Conservation (phyloP, 2,888 invertebrate species). For the Tiphia femorata region DNA sequence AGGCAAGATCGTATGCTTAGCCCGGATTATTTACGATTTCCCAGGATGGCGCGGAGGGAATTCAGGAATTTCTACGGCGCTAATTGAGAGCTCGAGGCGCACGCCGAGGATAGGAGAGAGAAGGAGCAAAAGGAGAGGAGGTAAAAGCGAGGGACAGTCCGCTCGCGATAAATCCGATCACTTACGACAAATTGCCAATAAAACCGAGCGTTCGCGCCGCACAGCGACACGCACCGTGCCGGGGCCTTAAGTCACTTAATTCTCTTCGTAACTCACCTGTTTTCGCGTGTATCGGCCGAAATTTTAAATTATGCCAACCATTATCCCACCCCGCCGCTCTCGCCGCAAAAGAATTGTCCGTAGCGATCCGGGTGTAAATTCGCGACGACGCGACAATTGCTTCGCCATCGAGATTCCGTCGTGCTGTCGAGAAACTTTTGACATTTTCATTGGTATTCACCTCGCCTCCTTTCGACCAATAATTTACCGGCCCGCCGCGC, state of each 20-base stretch:
- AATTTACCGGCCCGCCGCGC: slow-evolving; percentile 9
- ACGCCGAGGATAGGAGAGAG: slow-evolving; percentile 11
- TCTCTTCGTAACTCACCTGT: slow-evolving; percentile 59
- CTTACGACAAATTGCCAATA: slow-evolving; percentile 56
- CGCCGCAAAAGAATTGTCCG: slow-evolving; percentile 31
- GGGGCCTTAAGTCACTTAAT: slow-evolving; percentile 55
- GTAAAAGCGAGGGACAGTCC: slow-evolving; percentile 6
- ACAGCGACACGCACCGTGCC: slow-evolving; percentile 29
- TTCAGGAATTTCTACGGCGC: slow-evolving; percentile 23
- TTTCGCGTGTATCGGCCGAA: slow-evolving; percentile 57
- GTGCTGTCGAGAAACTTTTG: slow-evolving; percentile 23
- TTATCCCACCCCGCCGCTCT: slow-evolving; percentile 44
- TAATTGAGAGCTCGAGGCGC: slow-evolving; percentile 49
- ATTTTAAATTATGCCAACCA: slow-evolving; percentile 61
- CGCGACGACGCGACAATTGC: slow-evolving; percentile 28
- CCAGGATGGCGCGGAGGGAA: too few relatives aligned
- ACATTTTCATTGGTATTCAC: neutral
- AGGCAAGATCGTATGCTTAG: too few relatives aligned
- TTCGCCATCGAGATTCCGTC: slow-evolving; percentile 21
- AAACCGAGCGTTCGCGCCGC: slow-evolving; percentile 38
- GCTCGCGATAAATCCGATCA: slow-evolving; percentile 51
- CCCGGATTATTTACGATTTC: too few relatives aligned
- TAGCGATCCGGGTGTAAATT: slow-evolving; percentile 10
- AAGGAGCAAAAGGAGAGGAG: neutral
- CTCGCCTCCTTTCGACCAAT: slow-evolving; percentile 21